A percentile compares a stretch with the other conserved stretches of the same genome.
phyloP scores from a whole-genome alignment of 2,797 vertebrate genomes.

The Picus viridis region DNA sequence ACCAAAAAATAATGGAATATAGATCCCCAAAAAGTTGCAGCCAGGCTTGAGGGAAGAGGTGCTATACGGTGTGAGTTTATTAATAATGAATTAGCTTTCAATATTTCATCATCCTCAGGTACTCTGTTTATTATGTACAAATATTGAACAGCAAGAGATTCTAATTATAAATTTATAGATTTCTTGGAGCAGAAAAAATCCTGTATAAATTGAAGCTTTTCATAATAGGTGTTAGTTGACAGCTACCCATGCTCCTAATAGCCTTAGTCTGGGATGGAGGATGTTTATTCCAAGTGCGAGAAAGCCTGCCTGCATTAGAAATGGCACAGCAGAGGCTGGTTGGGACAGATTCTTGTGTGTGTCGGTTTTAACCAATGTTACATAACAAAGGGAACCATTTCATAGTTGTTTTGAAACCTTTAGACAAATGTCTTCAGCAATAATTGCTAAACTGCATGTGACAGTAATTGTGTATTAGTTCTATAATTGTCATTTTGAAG shows the following conservation, averaged over 20 bases:
- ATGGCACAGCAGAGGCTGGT: background rate
- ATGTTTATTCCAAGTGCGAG: constrained; percentile 3
- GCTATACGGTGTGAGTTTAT: constrained; percentile 82
- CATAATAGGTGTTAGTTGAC: constrained; percentile 71
- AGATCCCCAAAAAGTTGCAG: constrained; percentile 83
- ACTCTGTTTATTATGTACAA: constrained; percentile 90
- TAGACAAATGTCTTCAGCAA: constrained; percentile 80
- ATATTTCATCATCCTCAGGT: constrained; percentile 90
- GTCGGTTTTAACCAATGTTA: constrained; percentile 63
- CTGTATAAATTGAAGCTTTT: constrained; percentile 74
- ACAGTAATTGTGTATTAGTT: constrained; percentile 83
- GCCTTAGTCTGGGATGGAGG: constrained; percentile 4
- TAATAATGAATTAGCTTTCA: constrained; percentile 91
- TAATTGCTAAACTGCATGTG: constrained; percentile 81
- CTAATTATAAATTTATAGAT: constrained; percentile 82
- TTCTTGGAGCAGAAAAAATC: constrained; percentile 72
- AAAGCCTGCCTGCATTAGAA: background rate
- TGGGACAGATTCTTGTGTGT: constrained; percentile 25
- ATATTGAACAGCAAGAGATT: constrained; percentile 87
- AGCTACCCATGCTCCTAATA: constrained; percentile 66
- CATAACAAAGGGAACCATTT: constrained; percentile 76
- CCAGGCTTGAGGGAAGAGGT: constrained; percentile 88
- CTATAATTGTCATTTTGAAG: constrained; percentile 82
- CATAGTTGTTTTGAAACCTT: constrained; percentile 74
- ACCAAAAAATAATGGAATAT: constrained; percentile 77